Base-by-base conservation (phyloP, 2,113 vertebrate species). In the Danionella cerebrum region DNA sequence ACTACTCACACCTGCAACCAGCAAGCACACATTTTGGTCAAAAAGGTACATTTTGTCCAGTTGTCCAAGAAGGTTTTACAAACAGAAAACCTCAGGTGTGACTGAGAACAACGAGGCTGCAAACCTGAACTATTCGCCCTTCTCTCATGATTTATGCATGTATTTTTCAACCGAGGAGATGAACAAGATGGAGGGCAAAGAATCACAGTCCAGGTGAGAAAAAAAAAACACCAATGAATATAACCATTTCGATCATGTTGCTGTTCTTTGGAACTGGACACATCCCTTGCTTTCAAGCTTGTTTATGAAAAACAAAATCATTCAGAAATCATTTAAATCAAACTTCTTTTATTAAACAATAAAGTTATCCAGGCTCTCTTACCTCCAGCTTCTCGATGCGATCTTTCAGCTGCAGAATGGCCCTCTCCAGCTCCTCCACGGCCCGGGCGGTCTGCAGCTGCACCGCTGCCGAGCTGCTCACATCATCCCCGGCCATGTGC, bases 321-420 rank as follows among this genome's bases (percentile, higher is more conserved):
- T 31, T 31, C 14, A 18, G 11, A 45, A 45, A 19, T 0, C 19
- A 4, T 21, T 47, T 22, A 45, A 18, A 45, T 10, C 18, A 9
- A n/a, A n/a, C n/a, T n/a, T n/a, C n/a, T 3, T 42, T 7, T n/a
- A 18, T 42, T 13, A 9, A 36, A 33, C 27, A 13, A 41, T 47
- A 13, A 54, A 19, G 5, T 21, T 10, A 8, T 21, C 39, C 1
- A 53, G 11, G 3, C 18, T 5, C 0, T 60, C 0, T 81, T 82
- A 96, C 95, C 94, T 98, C 95, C 13, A 97, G 86, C 70, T 94
- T 93, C 80, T 96, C 94, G 44, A 98, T 93, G 77, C 94, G 91
- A 82, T 97, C 94, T 75, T 96, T 93, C 54, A 98, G 90, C 44
- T 93, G 87, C 69, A 93, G 89, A 53, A 97, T 93, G 13, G 94